Evolutionary conservation across 2,797 vertebrate genomes (phyloP).

Genomic region (Arctocebus calabarensis): DNA sequence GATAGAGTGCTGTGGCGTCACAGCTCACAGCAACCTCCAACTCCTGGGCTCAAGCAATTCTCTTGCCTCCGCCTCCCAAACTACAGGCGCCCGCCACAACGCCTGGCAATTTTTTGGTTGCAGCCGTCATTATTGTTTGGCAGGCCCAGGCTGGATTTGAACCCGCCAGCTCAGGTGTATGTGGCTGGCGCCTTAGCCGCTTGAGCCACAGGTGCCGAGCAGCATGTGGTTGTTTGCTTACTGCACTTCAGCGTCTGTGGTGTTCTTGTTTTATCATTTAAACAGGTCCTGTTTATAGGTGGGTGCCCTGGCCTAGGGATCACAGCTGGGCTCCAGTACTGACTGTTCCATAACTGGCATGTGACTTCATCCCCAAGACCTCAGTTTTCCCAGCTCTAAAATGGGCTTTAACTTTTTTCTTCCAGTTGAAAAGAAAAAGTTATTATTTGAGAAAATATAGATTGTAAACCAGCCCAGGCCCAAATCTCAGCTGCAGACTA

Average conservation of each 20-base stretch:
- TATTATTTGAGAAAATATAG: not conserved
- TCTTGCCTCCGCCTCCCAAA: too few species aligned
- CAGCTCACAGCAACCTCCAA: too few species aligned
- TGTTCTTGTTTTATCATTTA: not conserved
- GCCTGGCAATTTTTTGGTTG: too few species aligned
- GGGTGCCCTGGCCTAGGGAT: not conserved
- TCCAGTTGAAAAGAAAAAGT: not conserved
- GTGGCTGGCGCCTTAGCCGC: too few species aligned
- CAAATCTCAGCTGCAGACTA: not conserved
- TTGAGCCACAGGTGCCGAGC: too few species aligned
- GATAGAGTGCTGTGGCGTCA: too few species aligned
- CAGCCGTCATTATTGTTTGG: too few species aligned
- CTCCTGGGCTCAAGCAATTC: too few species aligned
- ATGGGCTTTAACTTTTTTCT: not conserved
- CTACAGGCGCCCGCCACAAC: too few species aligned
- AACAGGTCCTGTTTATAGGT: not conserved
- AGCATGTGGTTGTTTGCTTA: fast-evolving
- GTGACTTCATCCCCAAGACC: not conserved
- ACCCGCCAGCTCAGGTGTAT: too few species aligned
- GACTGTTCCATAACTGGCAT: not conserved
- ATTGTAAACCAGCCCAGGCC: not conserved
- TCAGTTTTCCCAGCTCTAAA: slow-evolving; percentile 46
- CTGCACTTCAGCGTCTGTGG: not conserved
- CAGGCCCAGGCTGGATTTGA: too few species aligned
- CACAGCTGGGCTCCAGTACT: not conserved